A percentile compares a stretch with the other conserved stretches of the same genome.
phyloP scores from a whole-genome alignment of 2,113 vertebrate species.

The Tachycineta bicolor region DNA sequence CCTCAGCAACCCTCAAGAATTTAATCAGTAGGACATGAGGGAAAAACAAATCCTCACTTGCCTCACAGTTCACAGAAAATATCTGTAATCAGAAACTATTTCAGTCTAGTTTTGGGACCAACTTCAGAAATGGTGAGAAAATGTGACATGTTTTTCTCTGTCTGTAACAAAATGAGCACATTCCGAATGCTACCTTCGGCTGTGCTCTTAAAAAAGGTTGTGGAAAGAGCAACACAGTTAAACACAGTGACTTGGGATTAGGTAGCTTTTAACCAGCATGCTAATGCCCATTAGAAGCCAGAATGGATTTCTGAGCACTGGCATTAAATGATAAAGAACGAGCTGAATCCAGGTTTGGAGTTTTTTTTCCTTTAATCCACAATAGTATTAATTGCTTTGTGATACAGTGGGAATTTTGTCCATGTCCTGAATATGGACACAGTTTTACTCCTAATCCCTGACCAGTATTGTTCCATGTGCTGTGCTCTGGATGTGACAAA shows the following conservation, averaged over 20 bases:
- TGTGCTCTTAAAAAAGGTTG: background rate
- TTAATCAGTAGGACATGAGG: background rate
- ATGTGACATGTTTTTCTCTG: background rate
- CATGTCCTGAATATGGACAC: background rate
- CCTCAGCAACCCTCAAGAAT: background rate
- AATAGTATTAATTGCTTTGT: background rate
- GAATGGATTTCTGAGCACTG: background rate
- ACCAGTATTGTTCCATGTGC: background rate
- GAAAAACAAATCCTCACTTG: background rate
- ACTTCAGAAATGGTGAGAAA: background rate
- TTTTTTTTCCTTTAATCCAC: background rate
- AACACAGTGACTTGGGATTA: background rate
- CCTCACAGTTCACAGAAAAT: background rate
- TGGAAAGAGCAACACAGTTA: background rate
- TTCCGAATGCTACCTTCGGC: background rate
- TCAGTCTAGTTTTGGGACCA: background rate
- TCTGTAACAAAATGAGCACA: background rate
- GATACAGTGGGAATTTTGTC: background rate
- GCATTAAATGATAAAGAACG: background rate
- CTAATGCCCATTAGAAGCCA: background rate
- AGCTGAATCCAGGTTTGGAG: background rate
- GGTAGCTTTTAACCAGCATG: background rate
- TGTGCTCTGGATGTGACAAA: background rate
- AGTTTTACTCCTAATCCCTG: background rate
- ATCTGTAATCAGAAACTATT: background rate